A percentile compares a stretch with the other conserved stretches of the same genome.
Conservation (phyloP, 2,797 vertebrate species). For the Pipistrellus nathusii region DNA sequence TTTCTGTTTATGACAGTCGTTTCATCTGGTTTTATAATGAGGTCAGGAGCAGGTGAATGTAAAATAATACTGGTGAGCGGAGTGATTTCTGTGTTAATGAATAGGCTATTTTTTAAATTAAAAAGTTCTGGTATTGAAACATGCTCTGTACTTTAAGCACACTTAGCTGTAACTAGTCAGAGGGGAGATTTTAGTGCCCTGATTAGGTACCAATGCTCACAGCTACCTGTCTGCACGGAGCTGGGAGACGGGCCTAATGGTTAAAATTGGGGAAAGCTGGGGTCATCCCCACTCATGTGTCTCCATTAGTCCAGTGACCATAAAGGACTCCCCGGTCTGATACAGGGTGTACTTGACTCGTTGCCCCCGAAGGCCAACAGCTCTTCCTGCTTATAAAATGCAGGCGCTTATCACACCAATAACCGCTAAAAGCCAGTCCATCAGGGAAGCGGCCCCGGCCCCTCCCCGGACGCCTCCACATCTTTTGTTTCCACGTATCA, state of each 20-base stretch:
- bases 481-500: slow-evolving; percentile 91
- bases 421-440: slow-evolving; percentile 86
- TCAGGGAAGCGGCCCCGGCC: not conserved
- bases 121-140: slow-evolving; percentile 88
- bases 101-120: slow-evolving; percentile 88
- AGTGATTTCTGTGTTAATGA: slow-evolving; percentile 89
- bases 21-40: slow-evolving; percentile 90
- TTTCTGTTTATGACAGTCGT: slow-evolving; percentile 90
- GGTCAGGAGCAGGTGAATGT: slow-evolving; percentile 90
- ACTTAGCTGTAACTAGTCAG: slow-evolving; percentile 88
- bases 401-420: slow-evolving; percentile 87
- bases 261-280: slow-evolving; percentile 58
- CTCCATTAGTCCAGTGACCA: slow-evolving; percentile 83
- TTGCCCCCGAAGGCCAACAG: slow-evolving; percentile 84
- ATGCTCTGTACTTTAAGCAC: slow-evolving; percentile 84
- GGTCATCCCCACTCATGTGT: slow-evolving; percentile 78
- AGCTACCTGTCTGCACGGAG: slow-evolving; percentile 81
- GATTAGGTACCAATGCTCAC: slow-evolving; percentile 85
- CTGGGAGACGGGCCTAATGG: slow-evolving; percentile 76
- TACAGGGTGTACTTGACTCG: slow-evolving; percentile 81
- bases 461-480: slow-evolving; percentile 85
- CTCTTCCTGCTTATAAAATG: slow-evolving; percentile 85
- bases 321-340: slow-evolving; percentile 81
- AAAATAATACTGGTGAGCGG: slow-evolving; percentile 88
- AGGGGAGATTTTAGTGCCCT: slow-evolving; percentile 86